Evolutionary conservation across 2,888 invertebrate genomes (phyloP).

Genomic region (Cyrtodaria siliqua): DNA sequence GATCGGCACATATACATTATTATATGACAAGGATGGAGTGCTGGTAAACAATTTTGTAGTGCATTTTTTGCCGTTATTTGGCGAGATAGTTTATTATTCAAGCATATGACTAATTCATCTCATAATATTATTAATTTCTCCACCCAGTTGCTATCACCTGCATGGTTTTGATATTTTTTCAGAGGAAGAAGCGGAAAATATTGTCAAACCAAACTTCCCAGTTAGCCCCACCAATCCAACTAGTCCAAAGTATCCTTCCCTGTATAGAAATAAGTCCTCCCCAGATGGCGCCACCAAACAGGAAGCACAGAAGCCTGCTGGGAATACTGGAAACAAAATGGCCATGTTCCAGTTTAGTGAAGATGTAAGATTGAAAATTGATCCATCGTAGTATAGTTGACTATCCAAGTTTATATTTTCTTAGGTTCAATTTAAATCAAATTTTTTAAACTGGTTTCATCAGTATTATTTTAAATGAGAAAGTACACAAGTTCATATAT

Average conservation of each 20-base stretch:
- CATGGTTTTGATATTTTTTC: conserved; percentile 6
- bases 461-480: too few species aligned
- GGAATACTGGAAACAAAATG: conserved; percentile 34
- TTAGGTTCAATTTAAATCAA: too few species aligned
- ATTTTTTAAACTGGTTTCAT: too few species aligned
- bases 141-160: background rate
- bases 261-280: conserved; percentile 35
- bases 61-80: too few species aligned
- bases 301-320: conserved; percentile 38
- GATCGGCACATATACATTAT: too few species aligned
- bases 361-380: conserved; percentile 44
- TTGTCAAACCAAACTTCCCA: conserved; percentile 7
- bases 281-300: conserved; percentile 33
- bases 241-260: conserved; percentile 23
- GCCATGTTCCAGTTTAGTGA: conserved; percentile 53
- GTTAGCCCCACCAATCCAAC: conserved; percentile 15
- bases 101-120: too few species aligned
- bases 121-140: background rate
- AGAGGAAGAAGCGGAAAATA: background rate
- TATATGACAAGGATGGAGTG: too few species aligned
- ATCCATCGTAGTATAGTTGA: too few species aligned
- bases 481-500: too few species aligned
- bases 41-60: too few species aligned
- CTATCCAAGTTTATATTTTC: too few species aligned
- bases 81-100: too few species aligned